Evolutionary conservation across 2,888 invertebrate species (phyloP), one percentile per base, ranked within the genome.

Genomic region (Macaria liturata): DNA sequence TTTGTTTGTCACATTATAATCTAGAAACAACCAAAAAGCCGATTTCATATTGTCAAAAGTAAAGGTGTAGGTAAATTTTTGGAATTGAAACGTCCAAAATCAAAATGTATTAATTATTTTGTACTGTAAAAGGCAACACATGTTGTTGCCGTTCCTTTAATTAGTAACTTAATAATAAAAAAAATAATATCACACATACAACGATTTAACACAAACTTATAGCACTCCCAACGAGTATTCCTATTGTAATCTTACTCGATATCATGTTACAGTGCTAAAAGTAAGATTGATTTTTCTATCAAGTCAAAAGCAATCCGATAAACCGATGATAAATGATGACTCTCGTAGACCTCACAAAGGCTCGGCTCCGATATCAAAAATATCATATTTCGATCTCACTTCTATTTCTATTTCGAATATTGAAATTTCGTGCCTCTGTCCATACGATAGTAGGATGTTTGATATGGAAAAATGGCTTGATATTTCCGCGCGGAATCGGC

Each of bases 311-410:
- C 79, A 79, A 84, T 84, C 78, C 69, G 83, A 85, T 86, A 83
- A 81, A 80, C 83, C 80, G 73, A 79, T 87, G 84, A 87, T 86
- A 83, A 86, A 87, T 87, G 80, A 82, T 81, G 69, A 75, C 69
- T 72, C 73, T 66, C 76, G 73, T 75, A 75, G 71, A 73, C 20
- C 57, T 75, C 75, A 76, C 69, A 72, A 73, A 74, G 64, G 68
- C 70, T 61, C 67, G 68, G 69, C 69, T 65, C 61, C 63, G 54
- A 65, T 71, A 73, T 74, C 73, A 45, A 54, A 55, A 56, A 76
- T 80, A 81, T 79, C 77, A 76, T 76, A 79, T 81, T 79, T 81
- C 77, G 75, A 75, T 78, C 74, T 75, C 55, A 51, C 57, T 54
- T 59, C 46, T 59, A 61, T 63, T 64, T 59, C 45, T 58, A 61